Base-by-base conservation (phyloP, 2,888 invertebrate genomes). In the Axea sp. region DNA sequence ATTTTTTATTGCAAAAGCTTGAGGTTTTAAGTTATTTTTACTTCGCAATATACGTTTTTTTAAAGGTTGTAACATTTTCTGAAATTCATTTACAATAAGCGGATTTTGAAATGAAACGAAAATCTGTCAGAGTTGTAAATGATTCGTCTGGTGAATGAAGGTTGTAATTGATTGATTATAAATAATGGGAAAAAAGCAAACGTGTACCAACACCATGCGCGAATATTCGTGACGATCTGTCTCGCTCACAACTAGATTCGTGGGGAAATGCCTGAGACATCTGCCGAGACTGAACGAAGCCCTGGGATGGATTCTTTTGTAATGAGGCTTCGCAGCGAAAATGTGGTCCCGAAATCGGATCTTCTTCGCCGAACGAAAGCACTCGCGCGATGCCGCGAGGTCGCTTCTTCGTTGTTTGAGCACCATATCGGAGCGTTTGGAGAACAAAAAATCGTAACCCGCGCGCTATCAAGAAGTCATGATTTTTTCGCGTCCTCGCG, bases 141-240 rank as follows among this genome's bases (percentile, higher is more conserved):
- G n/a, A n/a, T n/a, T n/a, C n/a, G n/a, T n/a, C n/a, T n/a, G n/a
- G n/a, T n/a, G n/a, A n/a, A n/a, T n/a, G n/a, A n/a, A n/a, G n/a
- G n/a, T n/a, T n/a, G n/a, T n/a, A n/a, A n/a, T n/a, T n/a, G n/a
- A n/a, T n/a, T n/a, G n/a, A n/a, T n/a, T n/a, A n/a, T n/a, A n/a
- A n/a, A n/a, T n/a, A n/a, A n/a, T n/a, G n/a, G n/a, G 37, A 14
- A 22, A 7, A 41, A 41, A 55, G 15, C 6, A 57, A 43, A 26
- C 35, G 28, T 67, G 67, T 49, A 67, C 67, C 45, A 57, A 67
- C 67, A 67, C 57, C 39, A 67, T 67, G 33, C 67, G 57, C 19
- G 59, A 51, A 11, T 68, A 19, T 43, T 68, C 68, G 14, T 45
- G 37, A 6, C 24, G 39, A n/a, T 69, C 53, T 1, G 41, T 28